These are phyloP conservation scores for Eunapius fragilis DNA, from an alignment of 37 sponge, comb jelly and placozoan species.

Conservation along the genomic window DNA sequence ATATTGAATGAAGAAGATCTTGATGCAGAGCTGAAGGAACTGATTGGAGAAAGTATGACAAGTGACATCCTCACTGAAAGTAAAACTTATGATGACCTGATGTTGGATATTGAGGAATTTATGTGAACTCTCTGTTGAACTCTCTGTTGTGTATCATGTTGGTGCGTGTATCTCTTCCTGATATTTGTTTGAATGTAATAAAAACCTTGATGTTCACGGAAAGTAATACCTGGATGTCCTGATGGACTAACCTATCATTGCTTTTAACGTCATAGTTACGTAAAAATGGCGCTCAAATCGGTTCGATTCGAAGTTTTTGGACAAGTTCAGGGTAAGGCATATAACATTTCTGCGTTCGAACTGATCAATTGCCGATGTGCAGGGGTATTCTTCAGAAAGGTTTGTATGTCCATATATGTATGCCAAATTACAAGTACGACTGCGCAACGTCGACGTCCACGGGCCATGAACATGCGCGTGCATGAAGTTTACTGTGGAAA, in stretches of 20 bases:
- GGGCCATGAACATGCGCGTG: too few relatives aligned
- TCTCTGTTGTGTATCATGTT: not conserved
- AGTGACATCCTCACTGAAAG: constrained; percentile 13
- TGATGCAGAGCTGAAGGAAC: not conserved
- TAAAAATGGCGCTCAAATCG: not conserved
- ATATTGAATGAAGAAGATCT: constrained; percentile 20
- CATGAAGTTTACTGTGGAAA: constrained; percentile 43
- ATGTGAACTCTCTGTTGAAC: constrained; percentile 14
- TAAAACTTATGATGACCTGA: constrained; percentile 66
- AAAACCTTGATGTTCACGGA: too few relatives aligned
- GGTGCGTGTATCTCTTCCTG: not conserved
- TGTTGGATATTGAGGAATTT: constrained; percentile 74
- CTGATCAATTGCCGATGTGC: not conserved
- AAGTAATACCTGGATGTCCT: too few relatives aligned
- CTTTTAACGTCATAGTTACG: not conserved
- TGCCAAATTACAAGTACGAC: too few relatives aligned
- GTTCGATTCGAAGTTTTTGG: not conserved
- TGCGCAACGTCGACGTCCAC: too few relatives aligned
- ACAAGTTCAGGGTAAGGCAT: not conserved
- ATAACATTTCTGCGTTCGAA: not conserved
- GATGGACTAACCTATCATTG: too few relatives aligned
- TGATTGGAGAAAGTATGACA: not conserved
- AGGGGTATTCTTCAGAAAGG: constrained; percentile 80
- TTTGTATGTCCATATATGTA: too few relatives aligned
- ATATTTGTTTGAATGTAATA: too few relatives aligned